Evolutionary conservation across 2,797 vertebrate species (phyloP).

Genomic region (Danio tinwini): DNA sequence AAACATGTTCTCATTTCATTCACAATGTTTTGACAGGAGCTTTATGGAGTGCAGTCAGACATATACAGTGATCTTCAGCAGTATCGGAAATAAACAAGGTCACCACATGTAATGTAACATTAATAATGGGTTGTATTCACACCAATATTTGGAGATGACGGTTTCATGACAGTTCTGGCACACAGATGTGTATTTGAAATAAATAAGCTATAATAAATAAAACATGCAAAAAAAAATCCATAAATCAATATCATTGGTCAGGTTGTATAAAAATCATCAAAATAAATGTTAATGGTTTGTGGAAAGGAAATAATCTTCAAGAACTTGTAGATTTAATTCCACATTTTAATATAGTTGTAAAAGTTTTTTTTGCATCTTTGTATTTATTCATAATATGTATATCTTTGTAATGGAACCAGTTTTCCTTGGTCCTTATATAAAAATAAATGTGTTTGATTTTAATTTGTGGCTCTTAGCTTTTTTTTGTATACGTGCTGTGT

Average conservation of each 20-base stretch:
- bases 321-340: not conserved
- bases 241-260: not conserved
- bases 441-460: slow-evolving; percentile 31
- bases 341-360: not conserved
- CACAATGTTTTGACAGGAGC: slow-evolving; percentile 70
- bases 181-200: not conserved
- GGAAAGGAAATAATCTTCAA: not conserved
- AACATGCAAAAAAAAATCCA: not conserved
- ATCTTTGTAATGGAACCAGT: not conserved
- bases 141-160: not conserved
- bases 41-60: slow-evolving; percentile 80
- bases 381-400: not conserved
- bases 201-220: slow-evolving; percentile 25
- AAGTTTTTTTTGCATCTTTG: not conserved
- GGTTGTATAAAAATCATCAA: not conserved
- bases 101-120: not conserved
- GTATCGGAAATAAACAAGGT: slow-evolving; percentile 72
- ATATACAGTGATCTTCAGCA: slow-evolving; percentile 81
- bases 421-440: not conserved
- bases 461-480: not conserved
- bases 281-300: slow-evolving; percentile 3
- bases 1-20: not conserved
- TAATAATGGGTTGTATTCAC: not conserved
- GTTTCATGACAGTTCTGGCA: not conserved
- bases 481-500: not conserved